phyloP scores from a whole-genome alignment of 2,888 invertebrate species.

The Agrypnus murinus region DNA sequence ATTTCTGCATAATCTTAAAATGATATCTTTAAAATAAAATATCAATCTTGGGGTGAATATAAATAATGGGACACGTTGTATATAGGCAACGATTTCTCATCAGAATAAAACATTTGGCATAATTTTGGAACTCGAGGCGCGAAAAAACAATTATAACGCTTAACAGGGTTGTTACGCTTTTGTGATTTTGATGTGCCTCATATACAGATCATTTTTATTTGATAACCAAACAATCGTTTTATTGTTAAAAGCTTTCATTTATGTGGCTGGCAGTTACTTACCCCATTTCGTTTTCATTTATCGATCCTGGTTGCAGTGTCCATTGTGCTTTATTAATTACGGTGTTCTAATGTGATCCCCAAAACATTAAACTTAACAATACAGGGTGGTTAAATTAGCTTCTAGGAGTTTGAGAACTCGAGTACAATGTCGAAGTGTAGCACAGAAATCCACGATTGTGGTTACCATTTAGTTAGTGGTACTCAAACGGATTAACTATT shows the following conservation, averaged over 20 bases:
- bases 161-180: background rate
- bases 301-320: constrained; percentile 25
- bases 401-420: constrained; percentile 25
- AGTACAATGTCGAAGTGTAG: constrained; percentile 3
- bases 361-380: constrained; percentile 37
- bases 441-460: constrained; percentile 23
- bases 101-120: background rate
- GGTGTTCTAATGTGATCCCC: constrained; percentile 33
- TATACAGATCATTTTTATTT: constrained; percentile 7
- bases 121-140: background rate
- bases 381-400: constrained; percentile 29
- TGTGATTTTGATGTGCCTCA: constrained; percentile 3
- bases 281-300: constrained; percentile 5
- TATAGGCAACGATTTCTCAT: too few species aligned
- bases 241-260: constrained; percentile 16
- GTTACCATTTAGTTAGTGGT: background rate
- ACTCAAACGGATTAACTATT: too few species aligned
- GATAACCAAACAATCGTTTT: constrained; percentile 15
- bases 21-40: too few species aligned
- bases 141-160: constrained; percentile 15
- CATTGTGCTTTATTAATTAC: constrained; percentile 32
- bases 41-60: too few species aligned
- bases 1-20: too few species aligned
- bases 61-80: too few species aligned
- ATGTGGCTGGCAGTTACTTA: background rate